These are phyloP conservation scores for Artibeus lituratus DNA, from an alignment of 2,797 vertebrate genomes.

Conservation along the genomic window DNA sequence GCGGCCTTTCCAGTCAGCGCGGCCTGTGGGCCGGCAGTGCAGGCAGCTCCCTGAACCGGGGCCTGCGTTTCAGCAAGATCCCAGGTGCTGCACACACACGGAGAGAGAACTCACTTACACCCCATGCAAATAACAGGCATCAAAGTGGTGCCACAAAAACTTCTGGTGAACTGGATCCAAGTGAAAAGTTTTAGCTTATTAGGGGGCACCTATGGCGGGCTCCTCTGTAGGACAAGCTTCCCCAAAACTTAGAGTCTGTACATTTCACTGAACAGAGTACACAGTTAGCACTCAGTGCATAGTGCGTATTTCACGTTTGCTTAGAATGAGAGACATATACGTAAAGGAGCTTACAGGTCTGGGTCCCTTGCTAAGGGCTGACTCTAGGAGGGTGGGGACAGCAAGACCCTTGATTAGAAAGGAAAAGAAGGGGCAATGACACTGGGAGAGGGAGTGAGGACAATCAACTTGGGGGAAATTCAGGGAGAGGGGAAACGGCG, in stretches of 20 bases:
- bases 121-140: neutral
- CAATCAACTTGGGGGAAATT: neutral
- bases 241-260: neutral
- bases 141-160: neutral
- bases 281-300: neutral
- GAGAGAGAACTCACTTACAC: neutral
- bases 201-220: neutral
- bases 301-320: neutral
- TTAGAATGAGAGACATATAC: neutral
- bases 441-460: neutral
- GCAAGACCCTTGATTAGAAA: neutral
- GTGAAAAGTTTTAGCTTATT: neutral
- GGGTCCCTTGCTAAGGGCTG: neutral
- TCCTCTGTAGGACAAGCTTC: neutral
- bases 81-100: too few species aligned
- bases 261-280: neutral
- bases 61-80: neutral
- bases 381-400: neutral
- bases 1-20: neutral
- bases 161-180: neutral
- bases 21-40: neutral
- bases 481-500: neutral
- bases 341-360: neutral
- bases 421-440: neutral
- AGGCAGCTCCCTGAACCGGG: neutral